Evolutionary conservation across 2,888 invertebrate genomes (phyloP).

Genomic region (Eupithecia pulchellata): DNA sequence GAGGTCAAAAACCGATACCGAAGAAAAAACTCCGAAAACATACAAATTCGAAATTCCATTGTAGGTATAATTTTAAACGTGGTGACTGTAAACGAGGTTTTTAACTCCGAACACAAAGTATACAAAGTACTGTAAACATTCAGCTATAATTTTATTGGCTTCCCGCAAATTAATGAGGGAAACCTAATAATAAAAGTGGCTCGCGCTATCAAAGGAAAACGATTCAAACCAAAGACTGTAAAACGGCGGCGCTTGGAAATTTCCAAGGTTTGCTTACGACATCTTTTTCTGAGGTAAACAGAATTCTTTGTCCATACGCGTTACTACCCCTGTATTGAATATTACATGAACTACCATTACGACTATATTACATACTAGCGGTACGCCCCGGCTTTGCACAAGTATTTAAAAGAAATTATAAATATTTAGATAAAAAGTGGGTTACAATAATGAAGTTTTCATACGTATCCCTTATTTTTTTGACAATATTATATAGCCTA

Average conservation of each 20-base stretch:
- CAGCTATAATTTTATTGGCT: constrained; percentile 32
- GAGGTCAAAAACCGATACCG: not conserved
- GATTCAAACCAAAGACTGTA: constrained; percentile 8
- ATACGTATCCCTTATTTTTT: too few relatives aligned
- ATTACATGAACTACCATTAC: constrained; percentile 43
- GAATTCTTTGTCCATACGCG: not conserved
- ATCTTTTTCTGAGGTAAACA: constrained; percentile 6
- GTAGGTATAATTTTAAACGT: not conserved
- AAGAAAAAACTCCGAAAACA: not conserved
- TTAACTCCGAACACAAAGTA: not conserved
- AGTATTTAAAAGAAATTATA: too few relatives aligned
- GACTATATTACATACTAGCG: constrained; percentile 37
- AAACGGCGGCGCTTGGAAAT: constrained; percentile 4
- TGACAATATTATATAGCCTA: too few relatives aligned
- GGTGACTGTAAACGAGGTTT: not conserved
- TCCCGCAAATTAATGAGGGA: constrained; percentile 32
- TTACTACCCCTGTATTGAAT: constrained; percentile 36
- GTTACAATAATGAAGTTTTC: too few relatives aligned
- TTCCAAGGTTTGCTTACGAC: not conserved
- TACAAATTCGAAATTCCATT: not conserved
- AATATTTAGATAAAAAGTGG: too few relatives aligned
- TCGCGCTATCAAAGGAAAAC: constrained; percentile 23
- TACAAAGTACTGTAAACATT: constrained; percentile 13
- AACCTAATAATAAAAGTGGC: constrained; percentile 30
- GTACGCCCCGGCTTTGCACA: too few relatives aligned